Conservation (phyloP, 2,113 vertebrate species). For the Hoplias malabaricus region DNA sequence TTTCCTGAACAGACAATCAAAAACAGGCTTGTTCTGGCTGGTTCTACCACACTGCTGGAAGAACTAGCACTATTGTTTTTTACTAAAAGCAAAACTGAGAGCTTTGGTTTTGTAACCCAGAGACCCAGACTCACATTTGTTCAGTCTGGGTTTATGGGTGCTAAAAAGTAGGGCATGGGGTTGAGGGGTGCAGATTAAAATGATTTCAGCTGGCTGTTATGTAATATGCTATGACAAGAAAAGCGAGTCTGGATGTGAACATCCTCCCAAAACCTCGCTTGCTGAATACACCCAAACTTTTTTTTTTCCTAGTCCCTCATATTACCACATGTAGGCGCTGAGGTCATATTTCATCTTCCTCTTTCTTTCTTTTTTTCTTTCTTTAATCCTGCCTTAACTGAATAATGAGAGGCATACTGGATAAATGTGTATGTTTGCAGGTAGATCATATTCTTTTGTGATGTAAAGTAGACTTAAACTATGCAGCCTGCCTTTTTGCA, state of each 20-base stretch:
- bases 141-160: constrained; percentile 21
- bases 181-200: constrained; percentile 57
- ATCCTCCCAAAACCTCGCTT: constrained; percentile 48
- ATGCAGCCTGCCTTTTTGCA: not conserved
- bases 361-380: constrained; percentile 27
- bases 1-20: not conserved
- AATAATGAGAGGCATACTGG: not conserved
- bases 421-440: not conserved
- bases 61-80: not conserved
- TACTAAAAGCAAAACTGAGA: constrained; percentile 20
- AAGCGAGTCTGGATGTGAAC: constrained; percentile 22
- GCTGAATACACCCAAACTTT: constrained; percentile 37
- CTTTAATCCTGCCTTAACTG: constrained; percentile 25
- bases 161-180: constrained; percentile 51
- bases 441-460: not conserved
- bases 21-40: no score
- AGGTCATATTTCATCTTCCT: constrained; percentile 35
- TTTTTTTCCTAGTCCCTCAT: constrained; percentile 32
- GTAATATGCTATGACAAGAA: constrained; percentile 54
- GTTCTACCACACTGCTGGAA: not conserved
- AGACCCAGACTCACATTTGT: not conserved
- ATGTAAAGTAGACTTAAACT: not conserved
- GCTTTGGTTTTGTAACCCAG: not conserved
- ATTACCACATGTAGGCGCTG: constrained; percentile 58
- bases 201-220: constrained; percentile 67